Percentiles rank a stretch among this genome's conserved stretches.
Evolutionary conservation across 2,888 invertebrate species (phyloP).

Genomic region (Cremastinae sp.): DNA sequence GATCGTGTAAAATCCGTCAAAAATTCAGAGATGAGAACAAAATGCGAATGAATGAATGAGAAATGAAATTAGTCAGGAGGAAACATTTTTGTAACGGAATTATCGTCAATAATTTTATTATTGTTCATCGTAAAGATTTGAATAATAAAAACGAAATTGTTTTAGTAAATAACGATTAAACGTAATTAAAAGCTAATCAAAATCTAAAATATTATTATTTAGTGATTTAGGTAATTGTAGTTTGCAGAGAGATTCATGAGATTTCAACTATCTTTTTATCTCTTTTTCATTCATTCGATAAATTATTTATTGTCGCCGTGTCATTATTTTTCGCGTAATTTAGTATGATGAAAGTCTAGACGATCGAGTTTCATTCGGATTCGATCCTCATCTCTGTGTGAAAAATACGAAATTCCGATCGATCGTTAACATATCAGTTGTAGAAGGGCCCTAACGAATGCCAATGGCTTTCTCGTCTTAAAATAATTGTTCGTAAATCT

Average conservation of each 20-base stretch:
- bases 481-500: constrained; percentile 45
- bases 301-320: constrained; percentile 9
- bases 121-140: neutral
- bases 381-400: constrained; percentile 11
- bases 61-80: neutral
- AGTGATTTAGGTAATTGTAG: too few relatives aligned
- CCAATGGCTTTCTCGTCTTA: constrained; percentile 13
- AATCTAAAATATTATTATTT: too few relatives aligned
- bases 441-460: constrained; percentile 23
- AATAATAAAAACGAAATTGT: neutral
- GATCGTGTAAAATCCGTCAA: constrained; percentile 2
- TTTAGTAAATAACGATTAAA: too few relatives aligned
- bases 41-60: neutral
- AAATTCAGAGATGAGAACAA: neutral
- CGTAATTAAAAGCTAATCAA: too few relatives aligned
- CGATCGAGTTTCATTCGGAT: constrained; percentile 7
- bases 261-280: too few relatives aligned
- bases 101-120: neutral
- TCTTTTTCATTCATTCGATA: neutral
- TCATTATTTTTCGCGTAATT: constrained; percentile 3
- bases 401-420: constrained; percentile 22
- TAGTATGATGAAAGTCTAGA: too few relatives aligned
- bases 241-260: neutral
- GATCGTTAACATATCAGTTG: constrained; percentile 55
- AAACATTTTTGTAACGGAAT: neutral